Evolutionary conservation across 2,888 invertebrate genomes (phyloP), one percentile per base, ranked within the genome.

Genomic region (Stenotaenia linearis): DNA sequence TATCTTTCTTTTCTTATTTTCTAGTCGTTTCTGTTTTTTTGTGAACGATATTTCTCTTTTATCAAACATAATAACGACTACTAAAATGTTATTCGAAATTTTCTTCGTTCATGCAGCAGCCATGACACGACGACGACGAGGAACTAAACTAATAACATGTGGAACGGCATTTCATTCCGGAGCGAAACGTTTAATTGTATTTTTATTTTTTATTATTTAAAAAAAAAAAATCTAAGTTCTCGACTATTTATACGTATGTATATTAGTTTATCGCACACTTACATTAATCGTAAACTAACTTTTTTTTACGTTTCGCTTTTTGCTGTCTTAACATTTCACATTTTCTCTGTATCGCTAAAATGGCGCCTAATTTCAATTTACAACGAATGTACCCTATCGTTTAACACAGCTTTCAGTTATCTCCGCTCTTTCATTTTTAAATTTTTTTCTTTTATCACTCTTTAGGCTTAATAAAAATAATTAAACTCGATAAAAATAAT

Each of bases 1-100:
- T 10, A 82, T 35, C 79, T 82, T 82, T 28, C 80, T 79, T 45
- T 82, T 82, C 45, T 82, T 75, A 32, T 75, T 75, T 75, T 75
- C 75, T 15, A 75, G 32, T 75, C 75, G 28, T 25, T 75, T 75
- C n/a, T 30, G 32, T 32, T 75, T 75, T 75, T 32, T 75, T 21
- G 75, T n/a, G 28, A 32, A 32, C 23, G 23, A 15, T 23, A 21
- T 32, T 75, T 75, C 75, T 30, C 32, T 21, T 30, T n/a, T n/a
- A 75, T 75, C 28, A 12, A 75, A 75, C 75, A 75, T 30, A 75
- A 28, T 75, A 56, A 56, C 56, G 56, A 56, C 56, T 56, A n/a
- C 7, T 21, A n/a, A 18, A 56, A 21, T 21, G 18, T 21, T 18
- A 56, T 56, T 56, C 56, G 56, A 56, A 56, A 56, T 56, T 56